Evolutionary conservation across 2,113 vertebrate species (phyloP).

Genomic region (Sigmodon hispidus): DNA sequence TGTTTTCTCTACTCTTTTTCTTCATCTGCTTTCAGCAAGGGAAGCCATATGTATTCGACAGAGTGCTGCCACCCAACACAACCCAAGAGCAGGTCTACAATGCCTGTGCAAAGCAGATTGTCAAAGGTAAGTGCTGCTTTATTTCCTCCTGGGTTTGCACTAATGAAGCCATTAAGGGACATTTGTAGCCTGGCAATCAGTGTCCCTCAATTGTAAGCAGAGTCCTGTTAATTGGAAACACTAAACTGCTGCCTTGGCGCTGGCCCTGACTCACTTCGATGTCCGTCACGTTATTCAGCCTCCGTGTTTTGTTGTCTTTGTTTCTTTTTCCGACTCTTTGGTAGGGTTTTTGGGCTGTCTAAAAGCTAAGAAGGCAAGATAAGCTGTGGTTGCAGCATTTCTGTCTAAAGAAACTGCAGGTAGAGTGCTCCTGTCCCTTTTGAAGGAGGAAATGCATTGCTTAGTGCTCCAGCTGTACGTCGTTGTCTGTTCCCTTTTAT

Average conservation of each 20-base stretch:
- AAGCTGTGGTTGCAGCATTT: not conserved
- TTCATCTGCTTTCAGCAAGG: conserved; percentile 86
- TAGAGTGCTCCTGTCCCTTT: not conserved
- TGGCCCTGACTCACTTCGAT: conserved; percentile 53
- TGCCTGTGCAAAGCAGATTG: conserved; percentile 95
- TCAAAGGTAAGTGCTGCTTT: conserved; percentile 90
- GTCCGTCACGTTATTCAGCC: conserved; percentile 42
- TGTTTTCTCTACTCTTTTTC: conserved; percentile 18
- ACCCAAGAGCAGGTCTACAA: conserved; percentile 95
- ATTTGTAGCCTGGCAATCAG: conserved; percentile 57
- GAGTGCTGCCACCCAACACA: conserved; percentile 93
- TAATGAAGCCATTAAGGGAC: conserved; percentile 70
- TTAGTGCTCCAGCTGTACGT: not conserved
- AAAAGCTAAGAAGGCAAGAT: conserved; percentile 30
- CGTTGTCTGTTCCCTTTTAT: conserved; percentile 12
- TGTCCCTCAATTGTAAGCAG: conserved; percentile 46
- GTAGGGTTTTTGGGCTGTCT: conserved; percentile 9
- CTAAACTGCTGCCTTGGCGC: conserved; percentile 56
- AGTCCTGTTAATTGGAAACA: conserved; percentile 68
- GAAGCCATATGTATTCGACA: conserved; percentile 94
- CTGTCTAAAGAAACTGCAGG: conserved; percentile 16
- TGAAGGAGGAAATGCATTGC: conserved; percentile 24
- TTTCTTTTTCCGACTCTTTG: conserved; percentile 57
- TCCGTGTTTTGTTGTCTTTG: not conserved
- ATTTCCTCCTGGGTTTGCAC: conserved; percentile 59